These are phyloP conservation scores for Callithrix jacchus DNA, from an alignment of 2,113 vertebrate species.

Conservation along the genomic window DNA sequence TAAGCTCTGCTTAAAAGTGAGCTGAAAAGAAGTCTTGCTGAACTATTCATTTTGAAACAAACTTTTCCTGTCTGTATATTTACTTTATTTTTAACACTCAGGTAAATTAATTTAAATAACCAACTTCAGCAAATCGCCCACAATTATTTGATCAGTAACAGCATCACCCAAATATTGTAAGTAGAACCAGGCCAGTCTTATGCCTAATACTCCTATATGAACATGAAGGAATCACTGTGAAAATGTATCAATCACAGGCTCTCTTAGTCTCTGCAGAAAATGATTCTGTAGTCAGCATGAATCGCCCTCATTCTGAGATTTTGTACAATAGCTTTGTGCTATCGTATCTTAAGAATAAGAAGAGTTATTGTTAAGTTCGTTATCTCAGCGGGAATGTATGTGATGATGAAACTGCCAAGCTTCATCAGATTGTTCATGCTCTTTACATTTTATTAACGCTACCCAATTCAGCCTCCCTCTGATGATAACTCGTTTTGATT, in stretches of 20 bases:
- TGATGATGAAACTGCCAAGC: conserved; percentile 71
- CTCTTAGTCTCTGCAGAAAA: background rate
- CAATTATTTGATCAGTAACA: background rate
- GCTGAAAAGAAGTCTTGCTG: background rate
- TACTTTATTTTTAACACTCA: background rate
- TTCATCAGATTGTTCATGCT: conserved; percentile 65
- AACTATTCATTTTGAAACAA: conserved; percentile 3
- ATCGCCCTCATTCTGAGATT: conserved; percentile 50
- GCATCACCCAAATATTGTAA: background rate
- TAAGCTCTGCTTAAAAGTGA: background rate
- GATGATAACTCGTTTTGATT: conserved; percentile 81
- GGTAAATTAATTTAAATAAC: conserved; percentile 43
- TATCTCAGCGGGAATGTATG: conserved; percentile 67
- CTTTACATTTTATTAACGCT: conserved; percentile 77
- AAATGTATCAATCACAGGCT: conserved; percentile 42
- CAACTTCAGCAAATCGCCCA: background rate
- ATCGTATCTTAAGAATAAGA: conserved; percentile 37
- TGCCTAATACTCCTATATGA: background rate
- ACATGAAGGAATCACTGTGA: background rate
- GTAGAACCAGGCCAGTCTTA: background rate
- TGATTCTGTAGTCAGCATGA: conserved; percentile 42
- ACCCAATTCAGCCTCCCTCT: conserved; percentile 76
- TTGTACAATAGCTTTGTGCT: conserved; percentile 37
- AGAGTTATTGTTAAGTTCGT: conserved; percentile 68
- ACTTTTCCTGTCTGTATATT: background rate